Percentiles rank a stretch among this genome's conserved stretches.
Conservation (phyloP, 2,797 vertebrate genomes). For the Cyprinella venusta region DNA sequence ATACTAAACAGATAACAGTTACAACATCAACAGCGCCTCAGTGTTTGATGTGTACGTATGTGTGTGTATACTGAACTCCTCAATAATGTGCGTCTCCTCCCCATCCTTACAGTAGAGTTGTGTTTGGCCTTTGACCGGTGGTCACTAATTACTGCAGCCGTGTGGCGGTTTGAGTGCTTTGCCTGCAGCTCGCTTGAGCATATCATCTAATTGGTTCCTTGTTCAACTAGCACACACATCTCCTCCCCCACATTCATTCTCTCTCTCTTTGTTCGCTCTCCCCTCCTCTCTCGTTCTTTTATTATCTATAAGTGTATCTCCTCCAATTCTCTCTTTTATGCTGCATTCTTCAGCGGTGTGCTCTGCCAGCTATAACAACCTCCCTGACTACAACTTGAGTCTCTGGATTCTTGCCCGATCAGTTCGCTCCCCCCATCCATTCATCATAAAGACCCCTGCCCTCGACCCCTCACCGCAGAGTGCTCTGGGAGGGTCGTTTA, state of each 20-base stretch:
- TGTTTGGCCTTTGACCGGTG: constrained; percentile 86
- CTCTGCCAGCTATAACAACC: constrained; percentile 54
- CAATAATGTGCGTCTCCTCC: constrained; percentile 53
- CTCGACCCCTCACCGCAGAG: constrained; percentile 29
- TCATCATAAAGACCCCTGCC: constrained; percentile 49
- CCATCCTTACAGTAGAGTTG: constrained; percentile 84
- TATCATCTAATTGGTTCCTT: constrained; percentile 89
- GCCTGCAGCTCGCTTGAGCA: constrained; percentile 76
- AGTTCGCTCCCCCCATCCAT: constrained; percentile 58
- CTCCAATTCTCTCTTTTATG: constrained; percentile 51
- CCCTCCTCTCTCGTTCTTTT: constrained; percentile 37
- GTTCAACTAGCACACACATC: constrained; percentile 72
- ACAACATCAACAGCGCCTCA: constrained; percentile 75
- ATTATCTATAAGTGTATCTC: constrained; percentile 38
- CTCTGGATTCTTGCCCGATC: constrained; percentile 55
- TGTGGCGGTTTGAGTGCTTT: constrained; percentile 89
- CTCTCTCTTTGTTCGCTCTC: constrained; percentile 43
- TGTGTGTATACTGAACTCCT: constrained; percentile 41
- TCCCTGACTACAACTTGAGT: constrained; percentile 41
- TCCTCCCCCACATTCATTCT: constrained; percentile 26
- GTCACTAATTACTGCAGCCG: constrained; percentile 92
- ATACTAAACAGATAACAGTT: constrained; percentile 60
- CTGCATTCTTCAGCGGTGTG: constrained; percentile 35
- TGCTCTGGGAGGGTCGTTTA: constrained; percentile 42
- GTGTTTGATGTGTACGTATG: constrained; percentile 62